phyloP scores from a whole-genome alignment of 2,797 vertebrate genomes.

The Gymnoscopelus braueri region DNA sequence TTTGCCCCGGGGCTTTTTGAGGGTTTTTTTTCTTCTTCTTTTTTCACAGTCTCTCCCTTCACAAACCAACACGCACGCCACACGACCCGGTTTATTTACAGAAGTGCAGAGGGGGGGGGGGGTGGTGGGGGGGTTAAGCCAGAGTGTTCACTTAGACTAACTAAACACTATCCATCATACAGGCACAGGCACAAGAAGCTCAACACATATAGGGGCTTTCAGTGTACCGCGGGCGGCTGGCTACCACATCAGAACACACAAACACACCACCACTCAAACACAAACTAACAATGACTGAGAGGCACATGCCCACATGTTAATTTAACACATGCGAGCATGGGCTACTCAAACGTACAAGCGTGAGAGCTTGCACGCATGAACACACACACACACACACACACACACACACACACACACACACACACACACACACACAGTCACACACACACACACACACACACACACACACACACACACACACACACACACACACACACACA shows the following conservation, averaged over 20 bases:
- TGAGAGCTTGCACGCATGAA: background rate
- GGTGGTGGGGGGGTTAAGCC: constrained; percentile 43
- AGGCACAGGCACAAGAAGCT: constrained; percentile 25
- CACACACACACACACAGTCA: background rate
- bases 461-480: background rate
- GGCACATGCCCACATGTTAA: background rate
- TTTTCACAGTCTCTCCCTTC: constrained; percentile 23
- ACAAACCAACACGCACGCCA: constrained; percentile 45
- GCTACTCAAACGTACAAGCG: background rate
- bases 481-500: constrained; percentile 6
- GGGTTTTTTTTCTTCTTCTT: constrained; percentile 3
- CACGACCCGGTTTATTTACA: constrained; percentile 72
- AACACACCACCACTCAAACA: constrained; percentile 14
- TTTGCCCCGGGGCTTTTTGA: constrained; percentile 33
- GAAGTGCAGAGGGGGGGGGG: constrained; percentile 39
- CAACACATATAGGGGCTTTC: constrained; percentile 31
- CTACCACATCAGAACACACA: constrained; percentile 23
- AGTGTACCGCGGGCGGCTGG: background rate
- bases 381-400: background rate
- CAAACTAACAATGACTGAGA: constrained; percentile 15
- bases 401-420: constrained; percentile 3
- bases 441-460: constrained; percentile 3
- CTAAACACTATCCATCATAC: constrained; percentile 64
- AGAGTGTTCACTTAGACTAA: constrained; percentile 57
- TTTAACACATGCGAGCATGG: background rate